phyloP scores from a whole-genome alignment of 2,113 vertebrate species.

The Apaloderma vittatum region DNA sequence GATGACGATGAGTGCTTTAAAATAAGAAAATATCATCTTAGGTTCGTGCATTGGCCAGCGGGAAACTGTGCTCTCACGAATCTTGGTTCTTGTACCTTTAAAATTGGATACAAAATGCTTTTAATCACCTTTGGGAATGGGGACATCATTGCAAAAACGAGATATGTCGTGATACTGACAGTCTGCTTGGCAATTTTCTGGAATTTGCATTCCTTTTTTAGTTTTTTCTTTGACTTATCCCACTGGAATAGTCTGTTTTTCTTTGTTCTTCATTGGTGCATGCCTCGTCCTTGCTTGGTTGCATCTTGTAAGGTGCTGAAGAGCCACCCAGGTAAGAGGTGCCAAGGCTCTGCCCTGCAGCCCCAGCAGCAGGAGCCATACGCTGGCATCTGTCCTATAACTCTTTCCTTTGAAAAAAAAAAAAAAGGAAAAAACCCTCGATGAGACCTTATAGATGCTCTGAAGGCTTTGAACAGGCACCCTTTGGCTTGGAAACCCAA shows the following conservation, averaged over 20 bases:
- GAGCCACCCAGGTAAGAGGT: neutral
- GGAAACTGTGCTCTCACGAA: neutral
- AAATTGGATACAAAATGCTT: neutral
- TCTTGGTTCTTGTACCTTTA: neutral
- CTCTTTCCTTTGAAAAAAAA: neutral
- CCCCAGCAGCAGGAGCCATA: neutral
- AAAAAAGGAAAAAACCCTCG: no score
- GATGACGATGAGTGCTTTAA: neutral
- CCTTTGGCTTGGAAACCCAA: neutral
- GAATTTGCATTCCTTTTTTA: neutral
- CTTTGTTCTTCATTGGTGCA: neutral
- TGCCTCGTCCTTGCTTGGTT: neutral
- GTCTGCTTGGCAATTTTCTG: neutral
- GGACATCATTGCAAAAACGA: neutral
- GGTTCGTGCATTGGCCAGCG: neutral
- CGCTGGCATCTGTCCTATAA: neutral
- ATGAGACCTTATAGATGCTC: neutral
- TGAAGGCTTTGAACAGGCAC: neutral
- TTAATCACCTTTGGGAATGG: neutral
- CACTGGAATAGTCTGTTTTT: neutral
- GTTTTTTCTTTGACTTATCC: neutral
- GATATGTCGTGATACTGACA: accelerated
- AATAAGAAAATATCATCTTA: neutral
- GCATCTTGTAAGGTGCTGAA: neutral
- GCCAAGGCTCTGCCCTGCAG: neutral